phyloP scores from a whole-genome alignment of 2,113 vertebrate genomes.

The Aphelocoma coerulescens region DNA sequence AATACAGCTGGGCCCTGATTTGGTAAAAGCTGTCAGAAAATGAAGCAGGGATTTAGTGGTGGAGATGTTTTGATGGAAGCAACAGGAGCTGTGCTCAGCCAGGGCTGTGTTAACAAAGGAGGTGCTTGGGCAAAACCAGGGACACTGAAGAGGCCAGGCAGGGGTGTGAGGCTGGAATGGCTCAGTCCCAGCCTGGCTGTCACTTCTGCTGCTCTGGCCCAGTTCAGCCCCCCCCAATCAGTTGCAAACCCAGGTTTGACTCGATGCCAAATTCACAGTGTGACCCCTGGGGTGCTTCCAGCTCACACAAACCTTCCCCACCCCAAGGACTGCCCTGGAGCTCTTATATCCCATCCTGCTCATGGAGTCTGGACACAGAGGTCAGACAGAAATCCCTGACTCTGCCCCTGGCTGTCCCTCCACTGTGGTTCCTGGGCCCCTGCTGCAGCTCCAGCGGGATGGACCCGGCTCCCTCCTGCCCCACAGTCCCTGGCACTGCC shows the following conservation, averaged over 20 bases:
- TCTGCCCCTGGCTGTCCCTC: neutral
- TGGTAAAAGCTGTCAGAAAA: neutral
- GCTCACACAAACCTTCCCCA: neutral
- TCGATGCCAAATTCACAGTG: fast-evolving
- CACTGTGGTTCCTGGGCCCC: fast-evolving
- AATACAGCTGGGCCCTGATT: neutral
- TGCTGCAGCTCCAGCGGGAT: fast-evolving
- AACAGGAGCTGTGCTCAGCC: too few species aligned
- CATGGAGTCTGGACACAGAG: fast-evolving
- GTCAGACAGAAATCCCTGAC: neutral
- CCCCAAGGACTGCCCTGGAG: neutral
- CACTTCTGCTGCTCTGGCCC: too few species aligned
- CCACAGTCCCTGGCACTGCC: fast-evolving
- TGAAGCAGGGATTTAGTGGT: neutral
- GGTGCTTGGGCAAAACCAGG: fast-evolving
- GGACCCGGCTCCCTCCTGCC: neutral
- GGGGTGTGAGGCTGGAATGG: fast-evolving
- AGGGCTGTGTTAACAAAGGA: fast-evolving
- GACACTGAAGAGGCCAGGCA: fast-evolving
- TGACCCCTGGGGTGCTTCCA: fast-evolving
- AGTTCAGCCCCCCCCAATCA: fast-evolving
- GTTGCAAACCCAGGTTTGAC: fast-evolving
- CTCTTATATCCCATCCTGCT: fast-evolving
- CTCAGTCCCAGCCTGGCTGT: neutral
- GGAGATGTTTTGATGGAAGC: neutral